A percentile compares a stretch with the other conserved stretches of the same genome.
phyloP scores from a whole-genome alignment of 2,888 invertebrate genomes.

The Oscheius sp. region DNA sequence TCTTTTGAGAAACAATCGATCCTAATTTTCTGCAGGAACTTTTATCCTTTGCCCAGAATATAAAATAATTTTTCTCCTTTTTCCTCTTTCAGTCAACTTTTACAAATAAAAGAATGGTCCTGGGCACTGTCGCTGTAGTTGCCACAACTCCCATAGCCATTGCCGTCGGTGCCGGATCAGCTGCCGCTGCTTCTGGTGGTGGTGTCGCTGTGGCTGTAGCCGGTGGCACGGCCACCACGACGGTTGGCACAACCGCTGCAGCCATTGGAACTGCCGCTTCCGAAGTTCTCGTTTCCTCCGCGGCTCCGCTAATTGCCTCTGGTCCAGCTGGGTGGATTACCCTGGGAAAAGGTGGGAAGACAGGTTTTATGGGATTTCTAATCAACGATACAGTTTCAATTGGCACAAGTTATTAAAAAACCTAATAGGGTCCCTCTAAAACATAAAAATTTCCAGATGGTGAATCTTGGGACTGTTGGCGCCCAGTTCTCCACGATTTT shows the following conservation, averaged over 20 bases:
- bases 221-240: not conserved
- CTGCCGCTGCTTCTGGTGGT: not conserved
- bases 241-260: not conserved
- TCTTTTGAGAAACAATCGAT: too few relatives aligned
- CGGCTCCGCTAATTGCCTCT: not conserved
- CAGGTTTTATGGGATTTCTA: too few relatives aligned
- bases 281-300: too few relatives aligned
- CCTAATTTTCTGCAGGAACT: too few relatives aligned
- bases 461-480: constrained; percentile 5
- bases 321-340: not conserved
- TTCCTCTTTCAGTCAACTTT: too few relatives aligned
- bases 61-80: too few relatives aligned
- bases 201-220: not conserved
- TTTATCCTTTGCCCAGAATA: too few relatives aligned
- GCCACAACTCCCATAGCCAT: not conserved
- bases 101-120: not conserved
- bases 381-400: too few relatives aligned
- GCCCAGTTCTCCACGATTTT: not conserved
- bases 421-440: too few relatives aligned
- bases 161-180: not conserved
- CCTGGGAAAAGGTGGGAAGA: not conserved
- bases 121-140: not conserved
- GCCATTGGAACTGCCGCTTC: not conserved
- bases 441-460: not conserved
- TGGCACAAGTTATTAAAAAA: too few relatives aligned